Base-by-base conservation (phyloP, 1,140 invertebrate species). In the Papilio machaon region DNA sequence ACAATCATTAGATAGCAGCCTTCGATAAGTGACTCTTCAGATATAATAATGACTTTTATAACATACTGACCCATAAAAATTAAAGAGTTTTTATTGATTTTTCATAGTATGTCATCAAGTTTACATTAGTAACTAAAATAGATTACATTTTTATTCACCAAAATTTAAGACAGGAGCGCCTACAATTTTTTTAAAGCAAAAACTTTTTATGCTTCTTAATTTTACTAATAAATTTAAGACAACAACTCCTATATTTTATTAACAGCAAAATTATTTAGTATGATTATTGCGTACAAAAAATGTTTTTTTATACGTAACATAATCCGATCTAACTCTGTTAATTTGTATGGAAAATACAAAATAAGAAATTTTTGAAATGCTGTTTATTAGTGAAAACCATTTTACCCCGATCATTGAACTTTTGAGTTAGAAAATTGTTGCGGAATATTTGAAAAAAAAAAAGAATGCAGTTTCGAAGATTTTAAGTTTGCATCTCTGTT, bases 11-110 rank as follows among this genome's bases (percentile, higher is more conserved):
- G 23, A 64, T 64, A 67, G 5, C 10, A 17, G 13, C 30, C 23
- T 13, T 70, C 30, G 64, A 38, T 70, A 70, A 6, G 30, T 58
- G 17, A 49, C 47, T 30, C 60, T 9, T 64, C 19, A 64, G 1
- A 64, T n/a, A 19, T 1, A 52, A 2, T 52, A 58, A 64, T 64
- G 2, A 64, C 8, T 64, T 64, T 64, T 64, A 23, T 64, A 64
- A 64, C 60, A 35, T 64, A 64, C 19, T 64, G 60, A 64, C 60
- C 10, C 23, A 64, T 30, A 64, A 64, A 64, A 35, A 30, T 64
- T 64, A 11, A 30, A 30, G 0, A 19, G n/a, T 0, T 19, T 58
- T 58, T 19, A 58, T 58, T 58, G 17, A 6, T 54, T 54, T 54
- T 54, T 54, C 13, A 17, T 54, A 54, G 17, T 17, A 17, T 2